These are phyloP conservation scores for Agelas oroides DNA, from an alignment of 37 sponge, comb jelly and placozoan genomes.

Conservation along the genomic window DNA sequence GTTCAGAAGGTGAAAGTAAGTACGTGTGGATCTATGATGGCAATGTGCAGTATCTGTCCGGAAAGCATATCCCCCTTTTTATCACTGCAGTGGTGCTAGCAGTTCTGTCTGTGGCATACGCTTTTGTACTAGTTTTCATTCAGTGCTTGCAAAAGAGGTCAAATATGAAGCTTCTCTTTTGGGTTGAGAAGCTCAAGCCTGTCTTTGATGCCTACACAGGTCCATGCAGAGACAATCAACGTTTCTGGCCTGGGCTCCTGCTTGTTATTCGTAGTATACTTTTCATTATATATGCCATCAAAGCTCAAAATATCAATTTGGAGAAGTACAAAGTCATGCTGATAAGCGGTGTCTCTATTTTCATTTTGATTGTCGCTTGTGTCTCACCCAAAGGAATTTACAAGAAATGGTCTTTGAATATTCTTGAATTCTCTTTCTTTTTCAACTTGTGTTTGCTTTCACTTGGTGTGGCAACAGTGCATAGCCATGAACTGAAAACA, in stretches of 20 bases:
- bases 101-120: not conserved
- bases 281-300: not conserved
- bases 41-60: not conserved
- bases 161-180: not conserved
- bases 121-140: slow-evolving; percentile 13
- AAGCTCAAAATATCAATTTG: not conserved
- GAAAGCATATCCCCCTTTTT: slow-evolving; percentile 11
- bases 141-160: slow-evolving; percentile 3
- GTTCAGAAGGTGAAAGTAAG: not conserved
- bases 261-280: not conserved
- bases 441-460: not conserved
- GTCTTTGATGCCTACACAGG: slow-evolving; percentile 25
- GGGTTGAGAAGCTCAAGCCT: slow-evolving; percentile 21
- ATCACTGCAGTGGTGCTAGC: not conserved
- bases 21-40: slow-evolving; percentile 17
- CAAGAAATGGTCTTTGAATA: slow-evolving; percentile 9
- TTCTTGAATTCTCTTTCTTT: not conserved
- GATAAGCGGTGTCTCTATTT: not conserved
- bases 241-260: slow-evolving; percentile 23
- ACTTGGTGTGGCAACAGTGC: no score
- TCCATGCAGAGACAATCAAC: slow-evolving; percentile 1
- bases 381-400: not conserved
- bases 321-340: not conserved
- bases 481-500: no score
- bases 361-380: not conserved